phyloP scores from a whole-genome alignment of 2,797 vertebrate genomes.

The Sorex maritimensis region DNA sequence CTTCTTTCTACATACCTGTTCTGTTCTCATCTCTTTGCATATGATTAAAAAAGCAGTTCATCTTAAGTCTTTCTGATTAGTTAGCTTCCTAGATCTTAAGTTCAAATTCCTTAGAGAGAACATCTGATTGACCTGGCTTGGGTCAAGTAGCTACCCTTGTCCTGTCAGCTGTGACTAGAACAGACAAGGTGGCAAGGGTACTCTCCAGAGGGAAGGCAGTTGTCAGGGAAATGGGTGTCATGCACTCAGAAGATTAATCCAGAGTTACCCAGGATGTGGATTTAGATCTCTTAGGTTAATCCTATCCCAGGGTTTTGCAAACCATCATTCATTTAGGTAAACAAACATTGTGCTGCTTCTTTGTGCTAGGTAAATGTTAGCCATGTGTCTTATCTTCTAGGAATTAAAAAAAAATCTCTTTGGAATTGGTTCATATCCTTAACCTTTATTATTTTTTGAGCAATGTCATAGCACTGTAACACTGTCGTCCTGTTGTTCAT shows the following conservation, averaged over 20 bases:
- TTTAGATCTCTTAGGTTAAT: not conserved
- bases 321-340: constrained; percentile 41
- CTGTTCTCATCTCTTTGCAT: constrained; percentile 16
- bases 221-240: not conserved
- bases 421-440: constrained; percentile 35
- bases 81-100: constrained; percentile 12
- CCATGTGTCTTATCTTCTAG: not conserved
- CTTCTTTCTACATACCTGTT: not conserved
- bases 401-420: not conserved
- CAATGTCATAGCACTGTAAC: not conserved
- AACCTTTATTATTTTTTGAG: not conserved
- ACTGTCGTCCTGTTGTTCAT: no score
- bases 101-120: constrained; percentile 35
- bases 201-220: not conserved
- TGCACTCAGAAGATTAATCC: not conserved
- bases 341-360: constrained; percentile 1
- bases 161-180: not conserved
- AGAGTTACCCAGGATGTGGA: not conserved
- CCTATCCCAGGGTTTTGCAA: not conserved
- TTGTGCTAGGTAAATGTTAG: not conserved
- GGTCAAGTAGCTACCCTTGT: not conserved
- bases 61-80: not conserved
- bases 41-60: not conserved
- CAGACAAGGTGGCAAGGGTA: constrained; percentile 8
- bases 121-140: not conserved